A percentile compares a stretch with the other conserved stretches of the same genome.
Conservation (phyloP, 2,113 vertebrate genomes). For the Brienomyrus longianalis region DNA sequence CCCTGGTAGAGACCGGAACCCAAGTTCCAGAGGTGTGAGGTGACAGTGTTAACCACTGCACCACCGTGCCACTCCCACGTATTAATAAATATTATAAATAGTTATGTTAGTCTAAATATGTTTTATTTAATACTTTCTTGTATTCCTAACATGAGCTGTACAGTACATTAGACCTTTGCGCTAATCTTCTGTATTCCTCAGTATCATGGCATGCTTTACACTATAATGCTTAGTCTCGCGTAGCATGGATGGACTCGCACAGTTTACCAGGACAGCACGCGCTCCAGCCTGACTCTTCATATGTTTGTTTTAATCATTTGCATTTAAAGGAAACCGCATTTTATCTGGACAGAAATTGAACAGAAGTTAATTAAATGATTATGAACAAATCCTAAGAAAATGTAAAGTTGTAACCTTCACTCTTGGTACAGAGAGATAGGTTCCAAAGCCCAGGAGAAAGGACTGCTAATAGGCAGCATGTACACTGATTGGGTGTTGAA, state of each 20-base stretch:
- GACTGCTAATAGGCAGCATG: neutral
- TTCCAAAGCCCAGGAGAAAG: neutral
- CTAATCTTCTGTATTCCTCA: neutral
- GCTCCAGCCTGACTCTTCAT: neutral
- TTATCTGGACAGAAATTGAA: neutral
- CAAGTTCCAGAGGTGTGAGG: no score
- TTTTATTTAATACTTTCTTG: neutral
- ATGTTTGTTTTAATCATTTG: neutral
- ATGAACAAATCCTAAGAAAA: neutral
- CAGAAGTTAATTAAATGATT: constrained; percentile 8
- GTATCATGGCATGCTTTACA: neutral
- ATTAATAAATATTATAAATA: neutral
- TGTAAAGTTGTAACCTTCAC: neutral
- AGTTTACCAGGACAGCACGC: neutral
- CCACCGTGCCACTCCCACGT: no score
- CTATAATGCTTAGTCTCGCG: neutral
- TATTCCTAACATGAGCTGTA: neutral
- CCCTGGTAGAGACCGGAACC: no score
- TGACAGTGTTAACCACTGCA: no score
- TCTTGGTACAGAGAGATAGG: neutral
- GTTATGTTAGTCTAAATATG: neutral
- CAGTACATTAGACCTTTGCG: neutral
- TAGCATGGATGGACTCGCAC: neutral
- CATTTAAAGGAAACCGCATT: neutral
- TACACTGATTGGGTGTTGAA: neutral